phyloP scores from a whole-genome alignment of 2,113 vertebrate species.

The Chinchilla lanigera region DNA sequence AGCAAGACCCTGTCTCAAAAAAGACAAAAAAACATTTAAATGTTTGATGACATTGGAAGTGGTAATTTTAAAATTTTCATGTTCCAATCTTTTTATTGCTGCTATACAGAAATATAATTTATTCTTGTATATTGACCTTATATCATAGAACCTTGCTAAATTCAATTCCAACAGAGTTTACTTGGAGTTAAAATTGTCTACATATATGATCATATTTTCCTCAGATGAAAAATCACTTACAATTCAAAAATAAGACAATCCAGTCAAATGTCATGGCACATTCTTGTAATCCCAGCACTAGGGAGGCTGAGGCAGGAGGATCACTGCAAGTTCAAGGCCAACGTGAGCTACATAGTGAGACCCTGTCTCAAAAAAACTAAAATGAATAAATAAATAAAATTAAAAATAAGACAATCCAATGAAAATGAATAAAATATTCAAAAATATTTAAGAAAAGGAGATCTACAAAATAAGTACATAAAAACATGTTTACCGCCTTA shows the following conservation, averaged over 20 bases:
- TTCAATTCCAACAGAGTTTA: background rate
- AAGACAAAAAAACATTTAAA: too few species aligned
- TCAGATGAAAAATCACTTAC: background rate
- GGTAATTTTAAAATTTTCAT: background rate
- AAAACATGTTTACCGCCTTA: background rate
- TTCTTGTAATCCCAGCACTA: background rate
- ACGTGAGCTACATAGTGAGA: background rate
- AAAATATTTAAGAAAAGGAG: background rate
- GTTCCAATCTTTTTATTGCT: background rate
- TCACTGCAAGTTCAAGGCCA: background rate
- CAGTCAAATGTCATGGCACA: background rate
- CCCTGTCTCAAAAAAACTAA: background rate
- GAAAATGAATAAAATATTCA: background rate
- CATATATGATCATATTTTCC: background rate
- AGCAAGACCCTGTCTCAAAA: too few species aligned
- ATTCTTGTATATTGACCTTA: background rate
- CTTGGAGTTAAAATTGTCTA: background rate
- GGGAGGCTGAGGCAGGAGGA: background rate
- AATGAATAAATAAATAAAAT: background rate
- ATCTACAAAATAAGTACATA: background rate
- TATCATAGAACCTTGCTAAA: background rate
- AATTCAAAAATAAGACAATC: background rate
- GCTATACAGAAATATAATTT: background rate
- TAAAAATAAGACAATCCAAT: background rate
- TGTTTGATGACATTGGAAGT: background rate